Evolutionary conservation across 2,113 vertebrate species (phyloP), one percentile per base, ranked within the genome.

Genomic region (Lasiurus borealis): DNA sequence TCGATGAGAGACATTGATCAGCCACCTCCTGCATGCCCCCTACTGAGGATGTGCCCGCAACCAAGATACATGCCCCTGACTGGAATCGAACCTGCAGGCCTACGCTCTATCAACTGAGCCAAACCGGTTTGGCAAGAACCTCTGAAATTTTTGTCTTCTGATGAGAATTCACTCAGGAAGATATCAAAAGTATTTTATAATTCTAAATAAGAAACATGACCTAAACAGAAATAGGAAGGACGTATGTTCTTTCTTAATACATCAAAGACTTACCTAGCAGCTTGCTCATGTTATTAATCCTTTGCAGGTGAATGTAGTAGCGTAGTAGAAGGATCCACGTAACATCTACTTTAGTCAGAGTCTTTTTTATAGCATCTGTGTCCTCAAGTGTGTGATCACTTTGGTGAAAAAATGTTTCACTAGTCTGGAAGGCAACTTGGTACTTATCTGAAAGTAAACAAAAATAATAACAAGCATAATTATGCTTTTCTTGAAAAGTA

Each of bases 311-410:
- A 83, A 95, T 97, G 82, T 98, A 97, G 96, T 99, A 99, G 68
- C 96, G 98, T 50, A 98, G 93, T 59, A 99, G 89, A 77, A 98
- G 98, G 84, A 98, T 46, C 98, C 99, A 99, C 18, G 98, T 99
- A 95, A 98, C 86, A 78, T 90, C 88, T 46, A 94, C 90, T 90
- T 89, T 95, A 9, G 14, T 90, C 6, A 96, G 80, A 4, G 8
- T 52, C 18, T 89, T 97, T 40, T 62, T 73, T 76, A 36, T 36
- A 40, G 54, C 34, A 23, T 96, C 78, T 69, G 19, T 2, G 1
- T 52, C 64, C 23, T 95, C 92, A 62, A 0, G 6, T 2, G 27
- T 7, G 31, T 96, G 68, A 8, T 81, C 27, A 6, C 66, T 90
- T 94, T 85, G 88, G 44, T 27, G 0, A 40, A 77, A 96, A 96